These are phyloP conservation scores for Agonum fuliginosum DNA, from an alignment of 2,888 invertebrate genomes.

Conservation along the genomic window DNA sequence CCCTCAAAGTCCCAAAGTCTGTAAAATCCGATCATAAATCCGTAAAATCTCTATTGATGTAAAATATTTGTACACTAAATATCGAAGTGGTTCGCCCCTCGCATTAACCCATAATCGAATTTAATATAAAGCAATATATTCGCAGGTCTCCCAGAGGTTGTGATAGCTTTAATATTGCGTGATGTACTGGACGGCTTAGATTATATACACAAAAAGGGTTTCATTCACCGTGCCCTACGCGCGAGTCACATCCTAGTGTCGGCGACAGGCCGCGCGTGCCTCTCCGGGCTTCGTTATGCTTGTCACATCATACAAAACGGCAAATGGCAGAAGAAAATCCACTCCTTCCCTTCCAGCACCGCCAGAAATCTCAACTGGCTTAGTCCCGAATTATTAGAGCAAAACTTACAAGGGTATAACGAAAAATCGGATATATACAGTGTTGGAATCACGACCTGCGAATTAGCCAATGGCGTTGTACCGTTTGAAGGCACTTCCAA, in stretches of 20 bases:
- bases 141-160: conserved; percentile 86
- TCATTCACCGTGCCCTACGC: conserved; percentile 89
- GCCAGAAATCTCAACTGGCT: conserved; percentile 89
- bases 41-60: too few relatives aligned
- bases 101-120: conserved; percentile 2
- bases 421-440: conserved; percentile 95
- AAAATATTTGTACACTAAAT: too few relatives aligned
- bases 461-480: conserved; percentile 91
- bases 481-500: conserved; percentile 90
- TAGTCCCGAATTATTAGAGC: conserved; percentile 93
- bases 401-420: conserved; percentile 91
- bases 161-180: conserved; percentile 85
- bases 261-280: conserved; percentile 81
- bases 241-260: conserved; percentile 90
- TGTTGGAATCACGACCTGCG: conserved; percentile 90
- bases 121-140: background rate
- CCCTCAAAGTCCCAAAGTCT: too few relatives aligned
- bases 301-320: conserved; percentile 85
- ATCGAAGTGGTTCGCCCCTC: too few relatives aligned
- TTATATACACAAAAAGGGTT: conserved; percentile 89
- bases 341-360: conserved; percentile 84
- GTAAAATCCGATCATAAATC: too few relatives aligned
- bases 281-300: conserved; percentile 88
- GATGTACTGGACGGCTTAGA: conserved; percentile 87
- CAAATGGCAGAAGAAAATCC: conserved; percentile 80